Evolutionary conservation across 2,888 invertebrate genomes (phyloP).

Genomic region (Congeria kusceri): DNA sequence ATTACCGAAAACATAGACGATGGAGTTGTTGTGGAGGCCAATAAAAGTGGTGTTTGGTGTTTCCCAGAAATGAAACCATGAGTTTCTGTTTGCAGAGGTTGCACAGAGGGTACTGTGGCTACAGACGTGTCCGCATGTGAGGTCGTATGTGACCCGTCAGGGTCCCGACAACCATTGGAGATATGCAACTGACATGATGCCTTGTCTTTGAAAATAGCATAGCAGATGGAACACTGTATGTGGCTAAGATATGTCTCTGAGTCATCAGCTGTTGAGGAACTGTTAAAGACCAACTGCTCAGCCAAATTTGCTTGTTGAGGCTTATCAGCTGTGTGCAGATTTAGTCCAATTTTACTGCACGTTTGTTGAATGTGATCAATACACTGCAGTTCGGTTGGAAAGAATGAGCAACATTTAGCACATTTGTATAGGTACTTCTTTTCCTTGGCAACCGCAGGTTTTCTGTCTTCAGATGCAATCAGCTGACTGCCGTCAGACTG

Average conservation of each 20-base stretch:
- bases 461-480: neutral
- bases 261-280: too few relatives aligned
- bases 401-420: conserved; percentile 40
- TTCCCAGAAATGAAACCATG: neutral
- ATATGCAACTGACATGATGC: conserved; percentile 45
- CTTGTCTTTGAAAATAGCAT: conserved; percentile 46
- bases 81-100: conserved; percentile 12
- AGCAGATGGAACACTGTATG: conserved; percentile 53
- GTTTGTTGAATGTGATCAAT: conserved; percentile 45
- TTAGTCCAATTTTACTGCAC: conserved; percentile 13
- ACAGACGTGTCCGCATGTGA: neutral
- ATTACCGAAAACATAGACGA: neutral
- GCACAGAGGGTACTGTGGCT: neutral
- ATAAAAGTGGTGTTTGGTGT: neutral
- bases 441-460: neutral
- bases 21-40: neutral
- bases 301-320: too few relatives aligned
- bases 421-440: conserved; percentile 42
- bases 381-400: conserved; percentile 38
- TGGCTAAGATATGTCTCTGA: too few relatives aligned
- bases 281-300: too few relatives aligned
- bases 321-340: neutral
- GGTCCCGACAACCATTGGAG: conserved; percentile 24
- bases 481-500: neutral
- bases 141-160: conserved; percentile 1